Base-by-base conservation (phyloP, 1,140 invertebrate genomes). In the Scaptodrosophila lebanonensis region DNA sequence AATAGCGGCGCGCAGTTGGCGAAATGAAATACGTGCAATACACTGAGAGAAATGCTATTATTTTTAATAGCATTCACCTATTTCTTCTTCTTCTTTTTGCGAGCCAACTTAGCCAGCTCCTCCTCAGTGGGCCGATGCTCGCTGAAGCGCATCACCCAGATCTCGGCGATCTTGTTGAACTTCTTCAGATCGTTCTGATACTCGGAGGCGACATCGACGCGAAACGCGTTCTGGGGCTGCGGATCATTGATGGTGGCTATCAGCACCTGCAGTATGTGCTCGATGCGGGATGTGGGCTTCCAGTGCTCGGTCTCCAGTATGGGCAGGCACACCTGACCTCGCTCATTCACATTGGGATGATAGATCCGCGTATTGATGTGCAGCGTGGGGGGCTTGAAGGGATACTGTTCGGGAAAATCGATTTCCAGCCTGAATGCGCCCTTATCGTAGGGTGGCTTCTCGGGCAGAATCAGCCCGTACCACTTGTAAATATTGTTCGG, bases 331-430 rank as follows among this genome's bases (percentile, higher is more conserved):
- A 98, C 94, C 88, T 99, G 97, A 1, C 98, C 98, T 67, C 98
- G 98, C 83, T 99, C 98, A 90, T 99, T 98, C 79, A 99, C 94
- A 87, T 99, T 99, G 12, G 98, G 98, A 90, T 99, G 98, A 87
- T 99, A 99, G 72, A 99, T 99, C 91, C 98, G 98, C 8, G 98
- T 99, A 88, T 97, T 97, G 87, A 99, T 99, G 84, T 93, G 95
- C 79, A 99, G 95, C 88, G 97, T 97, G 30, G 98, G 98, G 38
- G 98, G 98, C 87, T 99, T 99, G 86, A 99, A 99, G 5, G 98
- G 98, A 89, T 99, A 99, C 84, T 99, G 97, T 33, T 96, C 93
- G 18, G 98, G 98, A 87, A 99, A 99, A 86, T 96, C 96, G 27
- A 99, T 98, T 88, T 98, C 95, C 87, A 99, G 97, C 68, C 93